Evolutionary conservation across 2,113 vertebrate genomes (phyloP), one percentile per base, ranked within the genome.

Genomic region (Phalacrocorax brasilianus): DNA sequence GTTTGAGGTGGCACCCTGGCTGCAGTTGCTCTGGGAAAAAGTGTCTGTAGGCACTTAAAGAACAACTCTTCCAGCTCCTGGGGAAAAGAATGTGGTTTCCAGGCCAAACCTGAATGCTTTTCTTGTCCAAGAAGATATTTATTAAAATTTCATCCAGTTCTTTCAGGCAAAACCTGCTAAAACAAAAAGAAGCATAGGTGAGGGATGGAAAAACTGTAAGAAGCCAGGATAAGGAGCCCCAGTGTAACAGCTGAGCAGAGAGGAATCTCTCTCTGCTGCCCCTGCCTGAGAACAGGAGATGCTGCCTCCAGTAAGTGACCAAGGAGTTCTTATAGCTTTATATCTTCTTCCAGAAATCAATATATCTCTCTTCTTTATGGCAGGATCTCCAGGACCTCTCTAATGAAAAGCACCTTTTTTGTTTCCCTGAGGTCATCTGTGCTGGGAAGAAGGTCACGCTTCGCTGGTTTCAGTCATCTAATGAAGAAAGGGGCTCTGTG

Each of bases 401-500:
- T 42, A 33, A 33, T n/a, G 65, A 89, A 84, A 91, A 87, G 26
- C 22, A 66, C 13, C 8, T 30, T 24, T 67, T 53, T 75, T 45
- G 11, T 70, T 76, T 75, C 66, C 84, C 74, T 75, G 58, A 72
- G 47, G 77, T 38, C 32, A 53, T 42, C 66, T 33, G 56, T 72
- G 52, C 61, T 93, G 47, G 50, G 52, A 92, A 71, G n/a, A 80
- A 73, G 78, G 47, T 17, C 12, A 3, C 30, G 38, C 83, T 78
- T 74, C 50, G 44, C 62, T 93, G 40, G 26, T 47, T 59, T 78
- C 65, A 92, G 86, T 33, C 38, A 71, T 61, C 24, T 85, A 88
- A 91, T 96, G 78, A 97, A 67, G 66, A 93, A 49, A 65, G 75
- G 65, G 77, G 27, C 40, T 82, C 62, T 88, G 93, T 78, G 87